These are phyloP conservation scores for Ursus arctos DNA, from an alignment of 2,113 vertebrate species.

Conservation along the genomic window DNA sequence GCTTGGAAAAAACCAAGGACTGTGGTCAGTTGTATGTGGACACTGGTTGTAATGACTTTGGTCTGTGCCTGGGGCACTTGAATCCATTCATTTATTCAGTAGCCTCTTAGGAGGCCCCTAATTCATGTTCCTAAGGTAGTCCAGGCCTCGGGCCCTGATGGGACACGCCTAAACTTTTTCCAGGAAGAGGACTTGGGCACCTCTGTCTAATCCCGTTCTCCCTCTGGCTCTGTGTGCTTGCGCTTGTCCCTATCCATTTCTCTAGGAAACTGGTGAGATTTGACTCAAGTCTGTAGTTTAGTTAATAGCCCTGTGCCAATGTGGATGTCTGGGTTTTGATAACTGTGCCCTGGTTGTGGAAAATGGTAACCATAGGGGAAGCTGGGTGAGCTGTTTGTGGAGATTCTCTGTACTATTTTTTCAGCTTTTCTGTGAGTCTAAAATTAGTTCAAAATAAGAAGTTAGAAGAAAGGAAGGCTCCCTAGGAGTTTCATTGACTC, in stretches of 20 bases:
- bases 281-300: neutral
- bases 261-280: neutral
- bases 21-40: neutral
- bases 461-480: neutral
- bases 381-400: neutral
- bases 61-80: neutral
- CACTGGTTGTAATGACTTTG: neutral
- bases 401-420: neutral
- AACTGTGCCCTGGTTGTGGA: neutral
- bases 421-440: neutral
- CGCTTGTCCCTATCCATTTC: neutral
- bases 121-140: neutral
- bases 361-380: neutral
- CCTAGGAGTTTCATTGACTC: neutral
- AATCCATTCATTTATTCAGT: neutral
- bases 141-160: neutral
- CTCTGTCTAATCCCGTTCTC: neutral
- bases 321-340: neutral
- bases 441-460: constrained; percentile 54
- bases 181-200: neutral
- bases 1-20: neutral
- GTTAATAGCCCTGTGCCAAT: neutral
- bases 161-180: neutral
- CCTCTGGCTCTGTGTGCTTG: neutral
- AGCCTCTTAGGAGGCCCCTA: neutral